These are phyloP conservation scores for Penaeus indicus DNA, from an alignment of 1,140 invertebrate genomes.

Conservation along the genomic window DNA sequence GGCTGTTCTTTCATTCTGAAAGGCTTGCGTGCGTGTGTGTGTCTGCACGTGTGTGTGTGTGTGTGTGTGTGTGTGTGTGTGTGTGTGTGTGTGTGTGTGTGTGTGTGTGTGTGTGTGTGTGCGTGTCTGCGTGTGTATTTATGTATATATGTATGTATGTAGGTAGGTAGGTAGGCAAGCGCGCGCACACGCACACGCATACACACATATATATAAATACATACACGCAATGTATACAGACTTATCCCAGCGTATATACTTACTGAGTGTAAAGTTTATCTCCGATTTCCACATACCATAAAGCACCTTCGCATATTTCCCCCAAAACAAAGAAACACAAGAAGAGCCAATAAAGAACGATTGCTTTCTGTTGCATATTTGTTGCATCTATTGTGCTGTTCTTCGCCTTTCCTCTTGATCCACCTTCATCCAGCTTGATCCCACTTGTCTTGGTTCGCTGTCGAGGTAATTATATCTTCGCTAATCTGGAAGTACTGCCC, in stretches of 20 bases:
- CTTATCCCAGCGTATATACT: background rate
- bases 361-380: too few relatives aligned
- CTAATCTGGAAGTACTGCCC: too few relatives aligned
- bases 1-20: too few relatives aligned
- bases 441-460: too few relatives aligned
- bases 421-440: too few relatives aligned
- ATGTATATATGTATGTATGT: background rate
- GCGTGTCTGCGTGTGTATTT: background rate
- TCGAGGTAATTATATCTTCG: too few relatives aligned
- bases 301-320: background rate
- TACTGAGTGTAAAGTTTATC: background rate
- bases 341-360: too few relatives aligned
- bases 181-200: background rate
- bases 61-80: background rate
- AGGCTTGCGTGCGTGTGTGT: slow-evolving; percentile 16
- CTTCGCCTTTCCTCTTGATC: too few relatives aligned
- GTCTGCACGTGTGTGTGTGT: slow-evolving; percentile 11
- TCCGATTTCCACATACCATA: too few relatives aligned
- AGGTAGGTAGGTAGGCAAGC: background rate
- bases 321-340: too few relatives aligned
- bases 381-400: too few relatives aligned
- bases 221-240: background rate
- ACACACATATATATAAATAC: background rate
- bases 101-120: background rate
- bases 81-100: background rate